Evolutionary conservation across 2,888 invertebrate species (phyloP).

Genomic region (Romanomermis culicivorax): DNA sequence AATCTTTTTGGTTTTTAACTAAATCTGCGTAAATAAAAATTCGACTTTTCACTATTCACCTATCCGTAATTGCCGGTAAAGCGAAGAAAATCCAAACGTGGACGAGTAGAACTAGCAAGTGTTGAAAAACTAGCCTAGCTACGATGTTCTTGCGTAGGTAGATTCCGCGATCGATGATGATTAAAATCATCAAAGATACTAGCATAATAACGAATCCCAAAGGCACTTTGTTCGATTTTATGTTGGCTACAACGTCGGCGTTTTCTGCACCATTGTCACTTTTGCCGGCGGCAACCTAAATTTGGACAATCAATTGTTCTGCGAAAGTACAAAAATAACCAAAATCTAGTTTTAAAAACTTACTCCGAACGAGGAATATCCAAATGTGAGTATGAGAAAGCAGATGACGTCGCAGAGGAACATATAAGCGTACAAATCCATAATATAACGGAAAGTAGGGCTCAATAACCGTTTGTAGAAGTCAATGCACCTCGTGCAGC

Average conservation of each 20-base stretch:
- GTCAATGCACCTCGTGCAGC: too few relatives aligned
- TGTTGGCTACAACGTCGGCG: constrained; percentile 27
- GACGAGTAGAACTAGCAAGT: constrained; percentile 63
- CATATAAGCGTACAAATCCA: constrained; percentile 91
- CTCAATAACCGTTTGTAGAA: constrained; percentile 33
- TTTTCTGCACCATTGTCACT: too few relatives aligned
- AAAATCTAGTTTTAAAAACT: too few relatives aligned
- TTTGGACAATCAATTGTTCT: neutral
- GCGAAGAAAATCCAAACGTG: constrained; percentile 96
- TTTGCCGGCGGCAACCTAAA: neutral
- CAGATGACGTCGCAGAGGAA: constrained; percentile 95
- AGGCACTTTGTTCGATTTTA: constrained; percentile 42
- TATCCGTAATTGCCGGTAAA: constrained; percentile 72
- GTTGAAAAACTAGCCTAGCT: constrained; percentile 56
- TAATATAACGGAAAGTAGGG: constrained; percentile 49
- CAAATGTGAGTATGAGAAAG: constrained; percentile 82
- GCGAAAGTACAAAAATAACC: neutral
- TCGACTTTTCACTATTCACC: too few relatives aligned
- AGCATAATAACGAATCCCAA: constrained; percentile 86
- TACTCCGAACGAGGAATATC: constrained; percentile 81
- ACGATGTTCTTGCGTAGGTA: constrained; percentile 77
- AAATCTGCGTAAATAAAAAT: too few relatives aligned
- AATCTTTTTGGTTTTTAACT: too few relatives aligned
- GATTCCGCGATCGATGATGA: constrained; percentile 80
- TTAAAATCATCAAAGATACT: constrained; percentile 73